Evolutionary conservation across 2,113 vertebrate species (phyloP).

Genomic region (Aphelocoma coerulescens): DNA sequence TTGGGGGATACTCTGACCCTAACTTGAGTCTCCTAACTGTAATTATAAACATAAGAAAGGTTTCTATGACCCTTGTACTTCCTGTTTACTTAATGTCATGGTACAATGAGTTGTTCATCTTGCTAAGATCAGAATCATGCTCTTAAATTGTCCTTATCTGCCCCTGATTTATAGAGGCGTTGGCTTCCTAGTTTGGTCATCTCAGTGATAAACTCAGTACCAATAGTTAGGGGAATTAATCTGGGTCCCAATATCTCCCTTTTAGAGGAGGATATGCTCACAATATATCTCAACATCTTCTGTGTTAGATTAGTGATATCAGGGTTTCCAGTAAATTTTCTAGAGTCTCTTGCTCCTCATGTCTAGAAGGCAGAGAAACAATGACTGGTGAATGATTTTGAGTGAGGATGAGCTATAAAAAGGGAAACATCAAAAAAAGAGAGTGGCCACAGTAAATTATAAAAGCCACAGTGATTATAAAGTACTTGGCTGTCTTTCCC

Average conservation of each 20-base stretch:
- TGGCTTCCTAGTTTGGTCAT: background rate
- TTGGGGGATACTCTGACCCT: background rate
- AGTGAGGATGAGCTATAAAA: background rate
- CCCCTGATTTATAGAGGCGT: background rate
- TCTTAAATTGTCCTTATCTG: background rate
- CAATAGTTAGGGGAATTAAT: background rate
- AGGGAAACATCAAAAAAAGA: background rate
- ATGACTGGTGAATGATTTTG: background rate
- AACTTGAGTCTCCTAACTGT: background rate
- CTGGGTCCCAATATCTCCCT: background rate
- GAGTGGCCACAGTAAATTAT: background rate
- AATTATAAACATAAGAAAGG: background rate
- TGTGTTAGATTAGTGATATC: background rate
- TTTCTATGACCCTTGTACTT: background rate
- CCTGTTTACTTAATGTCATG: background rate
- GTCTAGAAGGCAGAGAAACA: background rate
- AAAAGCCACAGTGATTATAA: background rate
- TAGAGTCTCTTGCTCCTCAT: background rate
- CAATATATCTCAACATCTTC: background rate
- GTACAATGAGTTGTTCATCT: background rate
- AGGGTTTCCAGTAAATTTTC: background rate
- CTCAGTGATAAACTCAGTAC: background rate
- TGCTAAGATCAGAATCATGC: background rate
- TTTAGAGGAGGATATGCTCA: background rate
- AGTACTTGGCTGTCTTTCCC: background rate